Evolutionary conservation across 2,797 vertebrate species (phyloP).

Genomic region (Syndactyla subalaris): DNA sequence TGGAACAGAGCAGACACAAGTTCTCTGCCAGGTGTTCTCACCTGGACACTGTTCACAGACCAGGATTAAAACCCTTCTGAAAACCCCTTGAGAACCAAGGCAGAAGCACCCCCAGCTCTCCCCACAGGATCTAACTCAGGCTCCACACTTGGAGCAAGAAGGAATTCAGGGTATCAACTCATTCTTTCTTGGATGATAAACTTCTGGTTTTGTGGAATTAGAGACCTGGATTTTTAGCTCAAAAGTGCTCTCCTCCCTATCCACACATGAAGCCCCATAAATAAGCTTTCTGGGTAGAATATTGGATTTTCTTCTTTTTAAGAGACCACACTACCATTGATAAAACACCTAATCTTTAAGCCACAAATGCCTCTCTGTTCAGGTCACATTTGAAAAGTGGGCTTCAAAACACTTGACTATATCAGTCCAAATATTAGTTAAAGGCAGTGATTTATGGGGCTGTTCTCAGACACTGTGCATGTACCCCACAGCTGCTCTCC

Average conservation of each 20-base stretch:
- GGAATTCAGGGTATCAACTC: neutral
- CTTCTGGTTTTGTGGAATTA: neutral
- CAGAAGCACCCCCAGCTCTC: neutral
- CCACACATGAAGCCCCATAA: neutral
- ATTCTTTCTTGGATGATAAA: neutral
- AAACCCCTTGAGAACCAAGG: neutral
- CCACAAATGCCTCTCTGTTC: neutral
- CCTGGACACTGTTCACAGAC: neutral
- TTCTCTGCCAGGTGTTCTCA: neutral
- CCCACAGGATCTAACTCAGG: neutral
- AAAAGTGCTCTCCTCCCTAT: neutral
- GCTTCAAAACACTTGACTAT: neutral
- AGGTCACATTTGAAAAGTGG: neutral
- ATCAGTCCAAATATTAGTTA: neutral
- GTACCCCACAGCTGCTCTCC: fast-evolving
- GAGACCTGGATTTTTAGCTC: neutral
- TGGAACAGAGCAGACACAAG: constrained; percentile 57
- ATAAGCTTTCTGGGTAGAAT: neutral
- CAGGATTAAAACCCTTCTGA: neutral
- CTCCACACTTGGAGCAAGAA: neutral
- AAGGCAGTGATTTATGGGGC: neutral
- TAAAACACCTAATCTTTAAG: neutral
- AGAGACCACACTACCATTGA: neutral
- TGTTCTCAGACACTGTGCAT: neutral
- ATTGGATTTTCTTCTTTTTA: neutral